Base-by-base conservation (phyloP, 2,888 invertebrate species). In the Pristionchus japonicus region DNA sequence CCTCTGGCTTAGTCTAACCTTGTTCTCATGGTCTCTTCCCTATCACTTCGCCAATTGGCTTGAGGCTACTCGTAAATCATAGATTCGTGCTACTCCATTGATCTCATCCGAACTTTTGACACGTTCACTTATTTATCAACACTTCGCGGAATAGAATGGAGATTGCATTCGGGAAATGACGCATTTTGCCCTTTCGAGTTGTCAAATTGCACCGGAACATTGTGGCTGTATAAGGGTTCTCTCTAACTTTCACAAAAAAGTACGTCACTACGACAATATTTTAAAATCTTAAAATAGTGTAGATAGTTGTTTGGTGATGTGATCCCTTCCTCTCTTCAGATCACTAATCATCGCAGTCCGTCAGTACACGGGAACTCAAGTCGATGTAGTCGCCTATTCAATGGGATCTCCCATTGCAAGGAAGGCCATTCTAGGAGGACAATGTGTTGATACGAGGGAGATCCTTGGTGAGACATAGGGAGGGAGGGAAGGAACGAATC, bases 371-470 rank as follows among this genome's bases (percentile, higher is more conserved):
- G 93, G 93, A 20, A 91, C 91, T 34, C 90, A 92, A 89, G 94
- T 94, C 0, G 94, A 94, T 77, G 91, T 94, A 6, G 91, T 94
- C 31, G 94, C 93, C 0, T 94, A 94, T 89, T 93, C 93, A 0
- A 94, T 94, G 94, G 94, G 94, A n/a, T 89, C 92, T 13, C 94
- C 94, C 15, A 61, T 94, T n/a, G 94, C 94, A 0, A 87, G 94
- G 34, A 92, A 92, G 80, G 92, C 92, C 6, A 93, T 93, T 89
- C 89, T 93, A 31, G 93, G 93, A 74, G 93, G 93, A 49, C 91
- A 92, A 40, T 93, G 92, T 88, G 92, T 92, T 0, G 92, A 92
- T 74, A 92, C 92, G 3, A 83, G 92, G 49, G 92, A 93, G 88
- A 92, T 93, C 57, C 86, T 93, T 20, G 93, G 93, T 90, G 40